These are phyloP conservation scores for Aulostomus chinensis DNA, from an alignment of 2,797 vertebrate genomes.

Conservation along the genomic window DNA sequence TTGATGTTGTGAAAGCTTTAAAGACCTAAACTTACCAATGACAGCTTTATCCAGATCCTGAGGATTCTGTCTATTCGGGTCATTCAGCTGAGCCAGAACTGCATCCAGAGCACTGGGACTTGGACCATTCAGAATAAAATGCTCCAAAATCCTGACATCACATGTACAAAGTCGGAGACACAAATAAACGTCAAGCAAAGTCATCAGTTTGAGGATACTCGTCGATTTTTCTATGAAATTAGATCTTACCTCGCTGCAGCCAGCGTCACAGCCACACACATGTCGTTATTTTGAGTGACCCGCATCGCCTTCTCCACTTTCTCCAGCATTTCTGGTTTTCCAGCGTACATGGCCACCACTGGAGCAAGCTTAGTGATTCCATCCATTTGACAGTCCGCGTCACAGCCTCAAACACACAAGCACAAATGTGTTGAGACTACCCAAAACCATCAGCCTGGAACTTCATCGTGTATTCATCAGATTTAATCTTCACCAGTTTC, in stretches of 20 bases:
- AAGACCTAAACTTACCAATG: conserved; percentile 60
- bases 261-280: conserved; percentile 75
- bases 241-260: conserved; percentile 71
- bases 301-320: conserved; percentile 70
- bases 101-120: conserved; percentile 63
- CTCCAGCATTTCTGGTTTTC: conserved; percentile 75
- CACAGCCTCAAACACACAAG: conserved; percentile 60
- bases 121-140: conserved; percentile 75
- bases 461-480: neutral
- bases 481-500: conserved; percentile 60
- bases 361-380: conserved; percentile 76
- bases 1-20: too few relatives aligned
- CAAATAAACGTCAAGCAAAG: neutral
- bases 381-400: conserved; percentile 76
- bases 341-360: conserved; percentile 72
- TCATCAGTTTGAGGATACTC: too few relatives aligned
- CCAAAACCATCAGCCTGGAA: neutral
- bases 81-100: conserved; percentile 71
- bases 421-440: neutral
- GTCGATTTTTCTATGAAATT: neutral
- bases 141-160: conserved; percentile 71
- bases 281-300: conserved; percentile 77
- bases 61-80: conserved; percentile 69
- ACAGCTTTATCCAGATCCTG: conserved; percentile 75
- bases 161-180: conserved; percentile 3